Conservation (phyloP, 2,888 invertebrate genomes). For the Thyatira batis region DNA sequence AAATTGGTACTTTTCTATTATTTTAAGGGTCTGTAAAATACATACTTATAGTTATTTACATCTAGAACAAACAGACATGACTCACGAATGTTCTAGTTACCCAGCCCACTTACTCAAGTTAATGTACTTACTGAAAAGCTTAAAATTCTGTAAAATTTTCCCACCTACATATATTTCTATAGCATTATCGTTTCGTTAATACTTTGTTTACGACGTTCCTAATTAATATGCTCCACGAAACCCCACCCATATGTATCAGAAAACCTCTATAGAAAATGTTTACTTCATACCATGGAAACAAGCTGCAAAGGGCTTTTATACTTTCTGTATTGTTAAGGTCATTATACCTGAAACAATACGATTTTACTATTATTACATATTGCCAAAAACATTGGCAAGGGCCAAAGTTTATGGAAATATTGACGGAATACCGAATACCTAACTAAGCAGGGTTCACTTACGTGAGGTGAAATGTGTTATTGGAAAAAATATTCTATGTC, state of each 20-base stretch:
- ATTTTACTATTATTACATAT: background rate
- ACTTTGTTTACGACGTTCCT: background rate
- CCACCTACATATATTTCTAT: background rate
- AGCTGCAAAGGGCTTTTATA: background rate
- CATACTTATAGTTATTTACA: too few relatives aligned
- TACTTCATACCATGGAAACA: background rate
- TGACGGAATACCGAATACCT: constrained; percentile 5
- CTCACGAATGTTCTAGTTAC: too few relatives aligned
- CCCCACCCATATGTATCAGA: background rate
- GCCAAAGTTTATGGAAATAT: constrained; percentile 4
- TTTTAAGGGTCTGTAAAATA: too few relatives aligned
- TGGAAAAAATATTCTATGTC: background rate
- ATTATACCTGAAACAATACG: background rate
- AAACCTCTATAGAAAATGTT: background rate
- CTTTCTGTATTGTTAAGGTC: background rate
- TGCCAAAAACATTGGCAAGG: background rate
- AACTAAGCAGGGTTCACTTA: background rate
- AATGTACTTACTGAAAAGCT: background rate
- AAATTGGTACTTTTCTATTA: too few relatives aligned
- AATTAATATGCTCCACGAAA: background rate
- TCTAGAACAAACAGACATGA: too few relatives aligned
- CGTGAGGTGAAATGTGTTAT: background rate
- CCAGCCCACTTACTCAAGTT: background rate
- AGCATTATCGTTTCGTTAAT: background rate
- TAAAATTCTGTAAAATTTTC: background rate